phyloP scores from a whole-genome alignment of 2,797 vertebrate genomes.

The Vultur gryphus region DNA sequence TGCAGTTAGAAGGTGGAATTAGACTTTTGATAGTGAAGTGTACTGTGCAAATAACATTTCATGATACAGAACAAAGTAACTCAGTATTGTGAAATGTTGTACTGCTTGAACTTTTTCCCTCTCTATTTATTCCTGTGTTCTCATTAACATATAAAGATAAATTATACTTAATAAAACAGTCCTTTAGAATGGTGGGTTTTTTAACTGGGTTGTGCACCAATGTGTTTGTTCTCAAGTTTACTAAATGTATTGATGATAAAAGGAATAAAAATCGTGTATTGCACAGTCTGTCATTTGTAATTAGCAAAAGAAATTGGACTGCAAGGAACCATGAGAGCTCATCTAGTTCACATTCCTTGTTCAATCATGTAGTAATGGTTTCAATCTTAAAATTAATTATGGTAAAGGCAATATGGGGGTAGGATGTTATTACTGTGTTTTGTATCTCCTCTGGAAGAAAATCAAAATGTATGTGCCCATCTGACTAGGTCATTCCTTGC shows the following conservation, averaged over 20 bases:
- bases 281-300: neutral
- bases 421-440: neutral
- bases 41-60: neutral
- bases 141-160: neutral
- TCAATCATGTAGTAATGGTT: neutral
- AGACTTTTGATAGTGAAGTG: neutral
- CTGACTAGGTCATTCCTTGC: neutral
- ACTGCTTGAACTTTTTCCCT: neutral
- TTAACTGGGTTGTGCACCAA: neutral
- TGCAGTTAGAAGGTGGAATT: neutral
- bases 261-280: neutral
- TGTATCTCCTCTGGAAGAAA: neutral
- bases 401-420: neutral
- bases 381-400: neutral
- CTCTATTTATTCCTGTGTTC: neutral
- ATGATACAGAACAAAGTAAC: neutral
- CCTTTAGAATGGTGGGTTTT: neutral
- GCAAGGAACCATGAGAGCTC: neutral
- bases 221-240: neutral
- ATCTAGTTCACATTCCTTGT: neutral
- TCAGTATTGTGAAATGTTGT: neutral
- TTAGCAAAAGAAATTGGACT: neutral
- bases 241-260: neutral
- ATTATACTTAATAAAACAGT: neutral
- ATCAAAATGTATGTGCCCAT: neutral